Base-by-base conservation (phyloP, 2,113 vertebrate genomes). In the Origma solitaria region DNA sequence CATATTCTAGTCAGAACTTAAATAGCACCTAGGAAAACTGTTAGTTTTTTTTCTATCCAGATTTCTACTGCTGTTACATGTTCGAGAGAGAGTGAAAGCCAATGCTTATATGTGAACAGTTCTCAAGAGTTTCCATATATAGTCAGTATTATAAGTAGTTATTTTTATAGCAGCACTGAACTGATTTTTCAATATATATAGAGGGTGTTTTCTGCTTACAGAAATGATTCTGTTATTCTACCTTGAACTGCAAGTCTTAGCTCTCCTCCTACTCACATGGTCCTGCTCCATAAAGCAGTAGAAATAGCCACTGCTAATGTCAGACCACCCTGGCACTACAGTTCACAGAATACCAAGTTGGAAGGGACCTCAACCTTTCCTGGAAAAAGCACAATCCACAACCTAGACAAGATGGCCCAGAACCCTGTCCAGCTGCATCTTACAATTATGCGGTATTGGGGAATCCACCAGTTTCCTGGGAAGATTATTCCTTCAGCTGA, bases 41-140 rank as follows among this genome's bases (percentile, higher is more conserved):
- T 12, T 58, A 38, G 7, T 3, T 13, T 70, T 80, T 42, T 42
- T 47, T 50, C 25, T 61, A 22, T 60, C 37, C 54, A 91, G 10
- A 84, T 85, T 70, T 64, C 60, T 62, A 44, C 25, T 51, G 70
- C 64, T 27, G 31, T 49, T 64, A 15, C 1, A 25, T 7, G 25
- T 70, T 76, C 2, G 8, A 88, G 35, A 54, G n/a, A 50, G 27
- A 70, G 30, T 78, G 66, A 93, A 83, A 37, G 44, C 82, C 81
- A 91, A 60, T 13, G 66, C 68, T 75, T 61, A 86, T 10, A 93
- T 35, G 44, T 8, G 71, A 95, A 85, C 64, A 30, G 72, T 71
- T 94, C 62, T 94, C 88, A 75, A 95, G 88, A 68, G 90, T 60
- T 88, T 86, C 92, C 93, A 90, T 96, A 96, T 75, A 93, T 95